Conservation (phyloP, 2,113 vertebrate genomes). For the Sorex fumeus region DNA sequence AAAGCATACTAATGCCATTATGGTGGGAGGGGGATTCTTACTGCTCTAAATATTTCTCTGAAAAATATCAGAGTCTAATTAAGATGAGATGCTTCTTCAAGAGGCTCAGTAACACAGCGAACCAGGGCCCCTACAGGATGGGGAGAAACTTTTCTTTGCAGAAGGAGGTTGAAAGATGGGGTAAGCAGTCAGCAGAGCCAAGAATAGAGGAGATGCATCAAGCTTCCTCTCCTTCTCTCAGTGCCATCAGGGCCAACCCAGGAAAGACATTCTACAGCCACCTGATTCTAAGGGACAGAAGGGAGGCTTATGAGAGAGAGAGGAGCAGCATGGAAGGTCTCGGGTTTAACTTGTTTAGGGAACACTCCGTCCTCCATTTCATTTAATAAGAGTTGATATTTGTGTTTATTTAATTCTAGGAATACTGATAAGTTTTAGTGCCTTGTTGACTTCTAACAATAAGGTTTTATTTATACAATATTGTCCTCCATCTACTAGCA, state of each 20-base stretch:
- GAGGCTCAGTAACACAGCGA: not conserved
- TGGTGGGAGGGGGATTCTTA: not conserved
- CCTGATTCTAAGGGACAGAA: not conserved
- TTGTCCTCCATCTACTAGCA: constrained; percentile 56
- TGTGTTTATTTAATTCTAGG: constrained; percentile 60
- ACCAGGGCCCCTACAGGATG: not conserved
- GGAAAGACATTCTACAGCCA: not conserved
- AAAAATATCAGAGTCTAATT: not conserved
- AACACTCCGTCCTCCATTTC: not conserved
- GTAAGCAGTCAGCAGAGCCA: not conserved
- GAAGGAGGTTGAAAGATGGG: not conserved
- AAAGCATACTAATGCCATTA: not conserved
- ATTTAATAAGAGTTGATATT: constrained; percentile 40
- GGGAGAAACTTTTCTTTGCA: not conserved
- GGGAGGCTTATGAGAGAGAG: not conserved
- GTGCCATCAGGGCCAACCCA: not conserved
- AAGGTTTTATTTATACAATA: constrained; percentile 23
- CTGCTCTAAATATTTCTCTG: not conserved
- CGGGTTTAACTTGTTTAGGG: constrained; percentile 11
- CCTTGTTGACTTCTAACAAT: not conserved
- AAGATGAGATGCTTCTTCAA: not conserved
- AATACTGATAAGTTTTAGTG: constrained; percentile 54
- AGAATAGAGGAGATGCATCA: not conserved
- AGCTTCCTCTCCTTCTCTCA: not conserved
- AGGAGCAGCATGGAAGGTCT: not conserved